phyloP scores from a whole-genome alignment of 1,140 invertebrate species.

The Macrobrachium nipponense region DNA sequence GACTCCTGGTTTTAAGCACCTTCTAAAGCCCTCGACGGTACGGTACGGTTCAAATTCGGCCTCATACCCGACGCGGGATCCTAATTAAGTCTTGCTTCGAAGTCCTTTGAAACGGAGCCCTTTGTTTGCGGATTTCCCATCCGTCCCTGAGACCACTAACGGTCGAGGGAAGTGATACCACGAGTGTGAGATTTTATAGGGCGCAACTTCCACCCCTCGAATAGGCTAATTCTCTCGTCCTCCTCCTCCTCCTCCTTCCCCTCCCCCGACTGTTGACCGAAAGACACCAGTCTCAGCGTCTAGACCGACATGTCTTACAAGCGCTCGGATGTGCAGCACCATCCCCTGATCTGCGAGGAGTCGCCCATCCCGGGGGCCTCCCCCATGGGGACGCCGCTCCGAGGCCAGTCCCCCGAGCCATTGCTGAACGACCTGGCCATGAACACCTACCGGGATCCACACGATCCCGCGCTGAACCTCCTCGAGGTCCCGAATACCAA shows the following conservation, averaged over 20 bases:
- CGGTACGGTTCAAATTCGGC: no score
- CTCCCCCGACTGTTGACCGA: no score
- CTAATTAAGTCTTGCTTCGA: no score
- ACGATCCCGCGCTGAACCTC: conserved; percentile 57
- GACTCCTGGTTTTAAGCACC: not conserved
- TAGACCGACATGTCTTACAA: conserved; percentile 27
- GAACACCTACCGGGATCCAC: conserved; percentile 39
- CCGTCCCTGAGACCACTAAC: no score
- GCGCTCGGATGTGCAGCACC: conserved; percentile 53
- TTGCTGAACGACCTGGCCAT: conserved; percentile 42
- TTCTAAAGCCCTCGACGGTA: not conserved
- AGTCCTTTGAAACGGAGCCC: no score
- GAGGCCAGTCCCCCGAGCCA: conserved; percentile 53
- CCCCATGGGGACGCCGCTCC: conserved; percentile 16
- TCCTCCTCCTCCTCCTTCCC: not conserved
- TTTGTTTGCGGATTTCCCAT: no score
- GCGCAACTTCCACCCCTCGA: not conserved
- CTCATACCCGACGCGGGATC: no score
- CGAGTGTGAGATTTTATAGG: no score
- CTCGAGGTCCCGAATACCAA: conserved; percentile 61
- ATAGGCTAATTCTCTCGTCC: no score
- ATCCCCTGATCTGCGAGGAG: conserved; percentile 57
- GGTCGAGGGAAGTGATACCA: no score
- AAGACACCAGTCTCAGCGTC: no score
- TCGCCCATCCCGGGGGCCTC: conserved; percentile 30